phyloP scores from a whole-genome alignment of 2,797 vertebrate species.

The Pangasius mekongensis region DNA sequence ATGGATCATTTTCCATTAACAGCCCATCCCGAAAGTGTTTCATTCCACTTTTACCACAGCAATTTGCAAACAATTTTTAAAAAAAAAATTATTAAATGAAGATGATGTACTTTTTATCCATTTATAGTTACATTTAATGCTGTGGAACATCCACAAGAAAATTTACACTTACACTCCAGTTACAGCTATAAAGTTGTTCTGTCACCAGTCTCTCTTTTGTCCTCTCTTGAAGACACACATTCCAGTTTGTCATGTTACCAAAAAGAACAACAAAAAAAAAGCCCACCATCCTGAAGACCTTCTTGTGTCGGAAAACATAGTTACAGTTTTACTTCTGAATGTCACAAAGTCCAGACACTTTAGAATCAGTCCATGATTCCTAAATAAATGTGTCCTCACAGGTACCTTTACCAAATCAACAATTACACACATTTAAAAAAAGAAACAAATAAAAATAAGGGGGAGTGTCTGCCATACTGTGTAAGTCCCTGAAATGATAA shows the following conservation, averaged over 20 bases:
- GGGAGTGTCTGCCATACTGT: background rate
- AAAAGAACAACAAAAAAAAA: background rate
- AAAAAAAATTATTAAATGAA: background rate
- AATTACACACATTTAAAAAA: background rate
- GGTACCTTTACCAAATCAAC: background rate
- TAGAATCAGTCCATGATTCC: background rate
- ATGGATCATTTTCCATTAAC: background rate
- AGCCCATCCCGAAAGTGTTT: background rate
- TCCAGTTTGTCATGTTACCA: background rate
- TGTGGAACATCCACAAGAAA: background rate
- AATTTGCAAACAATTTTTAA: background rate
- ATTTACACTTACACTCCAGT: background rate
- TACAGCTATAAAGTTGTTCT: background rate
- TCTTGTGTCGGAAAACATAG: background rate
- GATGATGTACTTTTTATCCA: background rate
- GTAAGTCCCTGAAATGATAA: background rate
- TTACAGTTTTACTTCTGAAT: background rate
- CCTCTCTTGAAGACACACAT: background rate
- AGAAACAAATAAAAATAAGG: background rate
- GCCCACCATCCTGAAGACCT: background rate
- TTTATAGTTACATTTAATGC: background rate
- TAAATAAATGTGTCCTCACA: background rate
- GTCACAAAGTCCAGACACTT: background rate
- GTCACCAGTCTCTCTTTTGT: background rate
- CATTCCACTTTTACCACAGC: background rate